Conservation (phyloP, 2,113 vertebrate genomes). For the Ploceus nigricollis region DNA sequence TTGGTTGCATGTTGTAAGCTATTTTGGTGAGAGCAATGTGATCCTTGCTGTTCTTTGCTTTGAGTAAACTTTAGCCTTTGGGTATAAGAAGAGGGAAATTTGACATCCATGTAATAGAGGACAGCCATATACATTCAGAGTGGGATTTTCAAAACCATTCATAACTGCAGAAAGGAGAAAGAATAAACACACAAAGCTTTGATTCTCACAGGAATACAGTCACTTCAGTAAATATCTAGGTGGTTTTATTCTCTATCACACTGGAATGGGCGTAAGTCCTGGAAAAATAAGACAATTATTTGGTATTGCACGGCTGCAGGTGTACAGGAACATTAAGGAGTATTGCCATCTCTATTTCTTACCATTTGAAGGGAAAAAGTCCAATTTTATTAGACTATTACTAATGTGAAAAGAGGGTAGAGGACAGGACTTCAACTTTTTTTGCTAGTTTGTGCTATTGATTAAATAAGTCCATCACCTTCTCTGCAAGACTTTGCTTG, state of each 20-base stretch:
- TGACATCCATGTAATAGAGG: slow-evolving; percentile 25
- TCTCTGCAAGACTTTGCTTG: neutral
- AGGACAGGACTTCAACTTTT: neutral
- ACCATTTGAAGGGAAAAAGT: neutral
- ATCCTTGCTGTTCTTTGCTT: slow-evolving; percentile 53
- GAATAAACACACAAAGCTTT: neutral
- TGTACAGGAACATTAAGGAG: neutral
- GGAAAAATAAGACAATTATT: neutral
- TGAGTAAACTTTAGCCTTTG: slow-evolving; percentile 29
- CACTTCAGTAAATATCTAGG: neutral
- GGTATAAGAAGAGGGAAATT: slow-evolving; percentile 1
- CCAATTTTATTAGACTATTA: neutral
- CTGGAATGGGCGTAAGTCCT: neutral
- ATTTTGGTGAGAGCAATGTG: neutral
- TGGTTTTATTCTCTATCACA: neutral
- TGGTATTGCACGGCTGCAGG: neutral
- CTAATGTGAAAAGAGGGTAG: neutral
- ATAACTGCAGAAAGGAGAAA: neutral
- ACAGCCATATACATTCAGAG: neutral
- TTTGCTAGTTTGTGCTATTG: neutral
- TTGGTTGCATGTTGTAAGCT: slow-evolving; percentile 29
- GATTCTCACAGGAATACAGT: neutral
- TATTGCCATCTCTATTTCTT: neutral
- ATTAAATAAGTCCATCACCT: neutral
- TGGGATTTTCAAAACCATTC: slow-evolving; percentile 23